Percentiles rank a stretch among this genome's conserved stretches.
These are phyloP conservation scores for Tragelaphus imberbis DNA, from an alignment of 2,113 vertebrate species.

Conservation along the genomic window DNA sequence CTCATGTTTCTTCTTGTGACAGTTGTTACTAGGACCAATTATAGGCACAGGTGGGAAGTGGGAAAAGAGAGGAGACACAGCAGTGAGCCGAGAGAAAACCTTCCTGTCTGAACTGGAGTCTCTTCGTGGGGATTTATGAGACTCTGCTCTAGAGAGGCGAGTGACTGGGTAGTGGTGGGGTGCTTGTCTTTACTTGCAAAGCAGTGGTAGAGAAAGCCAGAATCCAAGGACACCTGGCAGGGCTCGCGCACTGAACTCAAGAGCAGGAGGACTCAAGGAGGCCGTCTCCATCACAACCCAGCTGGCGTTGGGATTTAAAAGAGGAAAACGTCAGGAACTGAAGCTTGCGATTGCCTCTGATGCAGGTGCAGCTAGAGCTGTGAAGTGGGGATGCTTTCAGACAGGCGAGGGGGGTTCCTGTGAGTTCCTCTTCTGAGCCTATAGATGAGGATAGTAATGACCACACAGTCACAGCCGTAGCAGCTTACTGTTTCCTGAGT, in stretches of 20 bases:
- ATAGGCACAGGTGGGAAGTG: neutral
- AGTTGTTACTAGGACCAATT: neutral
- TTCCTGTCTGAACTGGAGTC: neutral
- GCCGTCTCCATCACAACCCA: neutral
- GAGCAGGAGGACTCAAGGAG: neutral
- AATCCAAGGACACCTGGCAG: neutral
- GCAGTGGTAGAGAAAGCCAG: neutral
- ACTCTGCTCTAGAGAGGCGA: fast-evolving
- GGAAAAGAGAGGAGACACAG: neutral
- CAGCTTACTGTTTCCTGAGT: neutral
- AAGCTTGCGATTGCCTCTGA: neutral
- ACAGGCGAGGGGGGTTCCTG: fast-evolving
- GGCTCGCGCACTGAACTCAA: no score
- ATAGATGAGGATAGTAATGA: fast-evolving
- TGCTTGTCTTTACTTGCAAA: neutral
- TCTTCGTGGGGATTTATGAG: neutral
- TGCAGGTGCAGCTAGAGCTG: neutral
- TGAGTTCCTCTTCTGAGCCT: neutral
- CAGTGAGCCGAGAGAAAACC: neutral
- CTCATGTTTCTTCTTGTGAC: neutral
- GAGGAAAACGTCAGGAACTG: neutral
- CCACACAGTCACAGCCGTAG: fast-evolving
- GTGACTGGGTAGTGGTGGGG: neutral
- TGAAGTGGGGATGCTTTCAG: neutral
- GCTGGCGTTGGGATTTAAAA: neutral